phyloP scores from a whole-genome alignment of 2,113 vertebrate species.

The Mustela lutreola region DNA sequence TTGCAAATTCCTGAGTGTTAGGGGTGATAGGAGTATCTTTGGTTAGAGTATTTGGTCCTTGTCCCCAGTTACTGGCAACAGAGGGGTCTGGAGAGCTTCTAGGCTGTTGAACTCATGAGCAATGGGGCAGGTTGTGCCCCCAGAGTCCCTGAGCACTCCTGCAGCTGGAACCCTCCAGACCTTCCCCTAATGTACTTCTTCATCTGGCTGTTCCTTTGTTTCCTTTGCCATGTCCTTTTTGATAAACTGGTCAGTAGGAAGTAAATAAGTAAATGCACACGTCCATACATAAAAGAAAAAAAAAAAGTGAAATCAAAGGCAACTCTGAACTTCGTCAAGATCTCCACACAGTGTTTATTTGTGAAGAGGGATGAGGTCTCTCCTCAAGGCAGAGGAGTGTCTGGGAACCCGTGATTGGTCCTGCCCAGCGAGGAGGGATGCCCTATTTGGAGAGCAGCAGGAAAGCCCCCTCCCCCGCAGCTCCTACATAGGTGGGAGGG shows the following conservation, averaged over 20 bases:
- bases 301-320: neutral
- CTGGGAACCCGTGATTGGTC: constrained; percentile 66
- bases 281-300: neutral
- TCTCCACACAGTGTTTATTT: neutral
- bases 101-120: neutral
- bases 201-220: neutral
- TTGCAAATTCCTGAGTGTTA: neutral
- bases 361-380: neutral
- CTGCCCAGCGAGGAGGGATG: neutral
- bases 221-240: neutral
- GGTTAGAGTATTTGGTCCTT: neutral
- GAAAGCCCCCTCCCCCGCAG: constrained; percentile 59
- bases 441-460: constrained; percentile 73
- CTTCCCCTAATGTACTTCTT: neutral
- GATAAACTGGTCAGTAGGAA: neutral
- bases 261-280: neutral
- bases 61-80: neutral
- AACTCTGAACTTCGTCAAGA: neutral
- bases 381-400: constrained; percentile 51
- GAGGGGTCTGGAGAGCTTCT: neutral
- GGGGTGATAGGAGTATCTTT: neutral
- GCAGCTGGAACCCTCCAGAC: neutral
- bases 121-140: neutral
- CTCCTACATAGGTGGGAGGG: constrained; percentile 58
- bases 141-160: neutral